A percentile compares a stretch with the other conserved stretches of the same genome.
Evolutionary conservation across 2,113 vertebrate genomes (phyloP).

Genomic region (Myxocyprinus asiaticus): DNA sequence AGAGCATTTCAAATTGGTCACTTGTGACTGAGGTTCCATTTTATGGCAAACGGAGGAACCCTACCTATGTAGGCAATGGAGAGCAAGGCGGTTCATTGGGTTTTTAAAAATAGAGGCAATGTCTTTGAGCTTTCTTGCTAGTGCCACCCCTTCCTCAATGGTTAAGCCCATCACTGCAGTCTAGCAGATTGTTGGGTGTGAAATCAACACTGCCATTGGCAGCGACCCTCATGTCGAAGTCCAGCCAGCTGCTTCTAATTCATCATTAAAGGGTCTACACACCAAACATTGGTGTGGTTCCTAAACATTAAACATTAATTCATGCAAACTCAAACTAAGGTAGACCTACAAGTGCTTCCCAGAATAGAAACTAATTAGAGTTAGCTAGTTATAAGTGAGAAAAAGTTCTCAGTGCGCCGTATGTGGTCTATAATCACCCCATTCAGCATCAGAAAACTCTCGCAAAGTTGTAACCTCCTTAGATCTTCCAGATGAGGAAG

Average conservation of each 20-base stretch:
- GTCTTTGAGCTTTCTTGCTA: neutral
- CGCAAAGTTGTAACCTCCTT: neutral
- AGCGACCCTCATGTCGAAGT: neutral
- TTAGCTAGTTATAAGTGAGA: neutral
- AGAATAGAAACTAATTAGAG: conserved; percentile 20
- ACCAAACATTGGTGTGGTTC: neutral
- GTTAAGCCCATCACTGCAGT: conserved; percentile 30
- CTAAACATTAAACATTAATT: neutral
- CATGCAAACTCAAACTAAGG: neutral
- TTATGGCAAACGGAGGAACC: too few species aligned
- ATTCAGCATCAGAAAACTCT: conserved; percentile 15
- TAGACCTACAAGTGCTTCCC: conserved; percentile 10
- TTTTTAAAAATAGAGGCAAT: neutral
- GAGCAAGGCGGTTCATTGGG: neutral
- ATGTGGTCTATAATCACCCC: conserved; percentile 15
- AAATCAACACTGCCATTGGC: conserved; percentile 34
- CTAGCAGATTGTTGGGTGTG: conserved; percentile 45
- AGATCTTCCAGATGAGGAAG: conserved; percentile 25
- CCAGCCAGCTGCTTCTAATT: neutral
- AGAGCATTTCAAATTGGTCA: neutral
- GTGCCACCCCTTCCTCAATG: conserved; percentile 12
- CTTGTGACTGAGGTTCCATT: neutral
- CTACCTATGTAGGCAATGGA: too few species aligned
- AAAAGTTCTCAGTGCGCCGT: neutral
- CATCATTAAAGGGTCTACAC: neutral